These are phyloP conservation scores for Graptemys geographica DNA, from an alignment of 2,797 vertebrate species.

Conservation along the genomic window DNA sequence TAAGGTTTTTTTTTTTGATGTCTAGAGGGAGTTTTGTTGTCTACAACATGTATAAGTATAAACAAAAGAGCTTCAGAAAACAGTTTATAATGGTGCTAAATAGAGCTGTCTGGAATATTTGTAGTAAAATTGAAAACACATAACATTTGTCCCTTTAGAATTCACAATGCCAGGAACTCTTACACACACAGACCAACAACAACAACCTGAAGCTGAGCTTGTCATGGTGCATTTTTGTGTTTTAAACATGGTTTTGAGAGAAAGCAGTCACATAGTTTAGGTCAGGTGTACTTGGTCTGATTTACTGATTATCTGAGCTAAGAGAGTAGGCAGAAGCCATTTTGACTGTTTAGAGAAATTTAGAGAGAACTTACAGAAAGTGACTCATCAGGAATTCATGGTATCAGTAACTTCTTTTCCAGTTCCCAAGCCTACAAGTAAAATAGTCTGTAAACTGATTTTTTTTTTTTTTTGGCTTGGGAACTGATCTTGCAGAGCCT, in stretches of 20 bases:
- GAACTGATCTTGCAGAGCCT: neutral
- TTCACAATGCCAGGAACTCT: neutral
- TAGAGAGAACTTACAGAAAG: neutral
- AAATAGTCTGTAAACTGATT: neutral
- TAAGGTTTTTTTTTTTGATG: neutral
- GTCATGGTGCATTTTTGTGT: slow-evolving; percentile 23
- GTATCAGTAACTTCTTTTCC: neutral
- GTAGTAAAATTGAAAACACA: neutral
- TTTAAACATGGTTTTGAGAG: slow-evolving; percentile 10
- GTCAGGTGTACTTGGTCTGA: slow-evolving; percentile 11
- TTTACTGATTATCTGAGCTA: slow-evolving; percentile 26
- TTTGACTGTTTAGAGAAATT: neutral
- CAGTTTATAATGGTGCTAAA: neutral
- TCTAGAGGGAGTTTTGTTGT: neutral
- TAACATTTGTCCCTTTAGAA: neutral
- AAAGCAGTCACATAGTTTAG: slow-evolving; percentile 14
- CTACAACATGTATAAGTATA: neutral
- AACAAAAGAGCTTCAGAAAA: neutral
- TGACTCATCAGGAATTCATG: neutral
- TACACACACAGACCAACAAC: neutral
- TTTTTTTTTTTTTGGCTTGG: neutral
- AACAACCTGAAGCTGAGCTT: slow-evolving; percentile 26
- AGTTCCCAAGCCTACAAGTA: neutral
- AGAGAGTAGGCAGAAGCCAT: neutral
- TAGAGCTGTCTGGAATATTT: neutral